Conservation (phyloP, 1,140 invertebrate species). For the Camponotus floridanus region DNA sequence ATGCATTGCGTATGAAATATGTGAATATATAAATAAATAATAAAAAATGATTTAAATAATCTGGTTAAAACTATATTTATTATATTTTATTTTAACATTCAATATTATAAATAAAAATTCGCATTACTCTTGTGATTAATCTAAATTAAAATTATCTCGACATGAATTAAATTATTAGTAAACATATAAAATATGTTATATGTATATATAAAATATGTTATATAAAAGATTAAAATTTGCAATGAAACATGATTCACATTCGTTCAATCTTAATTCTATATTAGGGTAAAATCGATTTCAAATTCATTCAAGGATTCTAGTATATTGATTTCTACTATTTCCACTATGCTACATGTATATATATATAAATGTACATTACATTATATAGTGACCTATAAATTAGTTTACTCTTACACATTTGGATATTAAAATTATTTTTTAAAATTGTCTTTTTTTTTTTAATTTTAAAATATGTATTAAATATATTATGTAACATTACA, state of each 20-base stretch:
- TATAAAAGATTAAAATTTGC: neutral
- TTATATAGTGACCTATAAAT: neutral
- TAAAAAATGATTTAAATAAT: no score
- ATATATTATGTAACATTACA: neutral
- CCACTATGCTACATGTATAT: neutral
- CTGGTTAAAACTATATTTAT: no score
- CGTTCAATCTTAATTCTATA: neutral
- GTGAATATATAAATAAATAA: neutral
- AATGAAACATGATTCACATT: neutral
- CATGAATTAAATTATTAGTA: slow-evolving; percentile 5
- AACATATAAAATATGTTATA: neutral
- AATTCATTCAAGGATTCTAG: neutral
- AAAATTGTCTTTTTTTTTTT: neutral
- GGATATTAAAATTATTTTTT: neutral
- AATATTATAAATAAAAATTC: neutral
- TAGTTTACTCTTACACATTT: neutral
- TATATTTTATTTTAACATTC: neutral
- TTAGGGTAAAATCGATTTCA: neutral
- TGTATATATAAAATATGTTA: neutral
- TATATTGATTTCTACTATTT: neutral
- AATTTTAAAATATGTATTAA: neutral
- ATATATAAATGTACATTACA: neutral
- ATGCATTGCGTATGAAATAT: neutral
- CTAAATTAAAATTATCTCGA: neutral
- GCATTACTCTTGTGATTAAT: neutral